phyloP scores from a whole-genome alignment of 1,140 invertebrate genomes.

The Drosophila suzukii region DNA sequence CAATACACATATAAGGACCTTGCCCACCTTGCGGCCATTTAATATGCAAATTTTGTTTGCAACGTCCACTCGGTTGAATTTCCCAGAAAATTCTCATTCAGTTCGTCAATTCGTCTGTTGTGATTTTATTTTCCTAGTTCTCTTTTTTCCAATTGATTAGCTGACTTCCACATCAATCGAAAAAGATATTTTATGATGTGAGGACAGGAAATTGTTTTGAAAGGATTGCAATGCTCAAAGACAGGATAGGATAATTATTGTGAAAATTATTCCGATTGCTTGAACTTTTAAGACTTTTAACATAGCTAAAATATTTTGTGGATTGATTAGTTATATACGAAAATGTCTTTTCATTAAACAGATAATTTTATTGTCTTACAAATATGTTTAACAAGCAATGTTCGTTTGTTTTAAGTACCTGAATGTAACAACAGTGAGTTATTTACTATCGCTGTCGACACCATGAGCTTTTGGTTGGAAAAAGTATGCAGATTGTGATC shows the following conservation, averaged over 20 bases:
- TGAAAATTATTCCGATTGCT: neutral
- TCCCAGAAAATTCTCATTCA: neutral
- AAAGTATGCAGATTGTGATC: neutral
- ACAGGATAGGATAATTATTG: neutral
- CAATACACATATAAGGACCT: constrained; percentile 18
- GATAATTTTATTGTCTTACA: too few species aligned
- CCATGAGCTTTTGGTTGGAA: neutral
- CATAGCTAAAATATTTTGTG: too few species aligned
- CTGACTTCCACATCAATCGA: constrained; percentile 72
- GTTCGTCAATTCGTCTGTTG: neutral
- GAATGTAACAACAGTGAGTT: neutral
- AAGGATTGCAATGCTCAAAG: neutral
- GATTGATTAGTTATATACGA: neutral
- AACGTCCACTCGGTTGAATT: constrained; percentile 14
- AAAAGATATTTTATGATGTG: constrained; percentile 50
- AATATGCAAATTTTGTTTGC: constrained; percentile 67
- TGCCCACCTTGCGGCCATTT: constrained; percentile 40
- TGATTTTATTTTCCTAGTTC: constrained; percentile 5
- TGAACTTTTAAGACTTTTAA: neutral
- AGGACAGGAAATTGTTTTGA: constrained; percentile 7
- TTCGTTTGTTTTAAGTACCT: neutral
- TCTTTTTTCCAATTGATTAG: constrained; percentile 71
- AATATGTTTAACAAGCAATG: neutral
- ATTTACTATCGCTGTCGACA: neutral
- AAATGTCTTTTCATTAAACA: neutral